A percentile compares a stretch with the other conserved stretches of the same genome.
Conservation (phyloP, 2,113 vertebrate species). For the Rhynchopsitta pachyrhyncha region DNA sequence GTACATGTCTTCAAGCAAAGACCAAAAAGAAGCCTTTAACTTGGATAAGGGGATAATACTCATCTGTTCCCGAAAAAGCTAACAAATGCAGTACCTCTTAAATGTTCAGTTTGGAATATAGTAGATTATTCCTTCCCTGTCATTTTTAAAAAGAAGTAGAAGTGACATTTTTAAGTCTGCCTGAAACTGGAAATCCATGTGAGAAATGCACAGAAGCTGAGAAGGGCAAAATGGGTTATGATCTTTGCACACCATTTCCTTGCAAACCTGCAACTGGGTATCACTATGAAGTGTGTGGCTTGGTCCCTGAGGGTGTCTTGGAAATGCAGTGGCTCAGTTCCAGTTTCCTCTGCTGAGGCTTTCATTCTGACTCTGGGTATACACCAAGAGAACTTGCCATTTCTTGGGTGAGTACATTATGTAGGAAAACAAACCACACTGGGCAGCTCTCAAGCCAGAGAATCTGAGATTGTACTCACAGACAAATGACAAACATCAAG, state of each 20-base stretch:
- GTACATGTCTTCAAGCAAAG: background rate
- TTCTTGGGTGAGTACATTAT: background rate
- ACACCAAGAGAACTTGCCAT: background rate
- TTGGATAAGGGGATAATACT: background rate
- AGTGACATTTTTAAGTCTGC: conserved; percentile 15
- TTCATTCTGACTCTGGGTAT: background rate
- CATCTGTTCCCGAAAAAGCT: background rate
- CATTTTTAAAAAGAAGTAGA: conserved; percentile 16
- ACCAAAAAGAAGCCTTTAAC: background rate
- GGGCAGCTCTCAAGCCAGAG: background rate
- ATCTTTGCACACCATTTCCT: background rate
- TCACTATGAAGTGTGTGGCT: background rate
- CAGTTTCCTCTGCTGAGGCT: background rate
- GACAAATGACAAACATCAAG: background rate
- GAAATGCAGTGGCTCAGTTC: background rate
- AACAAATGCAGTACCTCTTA: background rate
- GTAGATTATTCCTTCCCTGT: conserved; percentile 13
- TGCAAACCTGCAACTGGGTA: background rate
- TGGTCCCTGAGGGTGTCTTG: background rate
- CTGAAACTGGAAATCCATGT: background rate
- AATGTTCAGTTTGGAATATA: background rate
- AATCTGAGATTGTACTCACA: background rate
- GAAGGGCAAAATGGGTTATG: background rate
- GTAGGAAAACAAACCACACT: background rate
- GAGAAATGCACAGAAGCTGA: background rate